Base-by-base conservation (phyloP, 2,888 invertebrate genomes). In the Chaetogeoica ovagalla region DNA sequence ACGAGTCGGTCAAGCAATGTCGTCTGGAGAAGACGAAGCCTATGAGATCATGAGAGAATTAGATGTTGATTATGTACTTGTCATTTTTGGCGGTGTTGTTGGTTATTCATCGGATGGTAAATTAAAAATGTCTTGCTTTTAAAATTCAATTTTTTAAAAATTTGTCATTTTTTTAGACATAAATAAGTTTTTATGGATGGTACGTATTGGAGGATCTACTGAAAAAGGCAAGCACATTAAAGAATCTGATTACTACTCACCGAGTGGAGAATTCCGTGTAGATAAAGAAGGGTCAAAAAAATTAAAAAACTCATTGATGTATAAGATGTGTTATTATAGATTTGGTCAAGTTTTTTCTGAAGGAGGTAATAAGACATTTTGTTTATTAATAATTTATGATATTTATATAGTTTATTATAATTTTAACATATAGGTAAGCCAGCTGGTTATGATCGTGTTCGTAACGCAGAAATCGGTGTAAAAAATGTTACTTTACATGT, bases 101-200 rank as follows among this genome's bases (percentile, higher is more conserved):
- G 98, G 98, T 0, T 99, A 98, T 86, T 97, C 97, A 0, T 97
- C 97, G 0, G 98, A 99, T 87, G 98, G 94, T 94, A 84, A 88
- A 89, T 85, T 5, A 19, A 43, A 37, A 59, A 48, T 39, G 19
- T 48, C 43, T 0, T 48, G 21, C 1, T 76, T 65, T 30, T 74
- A 52, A 37, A 70, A 52, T 72, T 59, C 30, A 57, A 65, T 69
- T 74, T 70, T 8, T 9, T 48, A 48, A 70, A 66, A n/a, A 39
- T 19, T 2, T 23, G 13, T 68, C 11, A 17, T 63, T 19, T 2
- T 23, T 19, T 68, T 87, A 94, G 94, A 98, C 87, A 98, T 98
- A 83, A 99, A 99, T 88, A 99, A 98, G 89, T 98, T 98, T 88
- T 90, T 99, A 83, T 98, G 98, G 98, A 99, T 98, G 98, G 98